Percentiles rank a stretch among this genome's conserved stretches.
Conservation (phyloP, 1,140 invertebrate genomes). For the Bradynema listronoti region DNA sequence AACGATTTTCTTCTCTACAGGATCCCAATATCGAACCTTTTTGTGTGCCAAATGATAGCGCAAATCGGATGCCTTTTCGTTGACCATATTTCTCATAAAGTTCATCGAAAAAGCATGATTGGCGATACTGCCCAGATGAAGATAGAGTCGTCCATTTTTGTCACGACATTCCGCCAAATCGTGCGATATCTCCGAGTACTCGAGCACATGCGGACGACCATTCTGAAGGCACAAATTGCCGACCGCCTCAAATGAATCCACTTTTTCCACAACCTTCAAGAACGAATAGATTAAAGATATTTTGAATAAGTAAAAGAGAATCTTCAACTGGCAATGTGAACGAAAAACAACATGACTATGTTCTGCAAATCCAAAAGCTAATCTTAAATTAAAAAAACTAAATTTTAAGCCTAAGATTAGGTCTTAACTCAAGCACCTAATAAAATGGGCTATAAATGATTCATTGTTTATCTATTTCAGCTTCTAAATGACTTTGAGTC, state of each 20-base stretch:
- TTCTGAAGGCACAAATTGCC: slow-evolving; percentile 69
- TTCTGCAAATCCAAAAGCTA: neutral
- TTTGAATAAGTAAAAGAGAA: neutral
- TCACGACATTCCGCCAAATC: slow-evolving; percentile 75
- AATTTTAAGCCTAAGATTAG: neutral
- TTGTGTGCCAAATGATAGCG: slow-evolving; percentile 92
- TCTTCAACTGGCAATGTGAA: neutral
- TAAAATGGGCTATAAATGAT: too few species aligned
- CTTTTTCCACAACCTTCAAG: slow-evolving; percentile 79
- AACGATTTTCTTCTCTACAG: slow-evolving; percentile 66
- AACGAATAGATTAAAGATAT: neutral
- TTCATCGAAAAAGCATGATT: slow-evolving; percentile 89
- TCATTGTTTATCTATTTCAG: too few species aligned
- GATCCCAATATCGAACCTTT: slow-evolving; percentile 82
- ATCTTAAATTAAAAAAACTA: neutral
- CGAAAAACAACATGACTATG: neutral
- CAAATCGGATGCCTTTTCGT: slow-evolving; percentile 62
- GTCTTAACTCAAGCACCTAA: neutral
- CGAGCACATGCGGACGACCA: slow-evolving; percentile 67
- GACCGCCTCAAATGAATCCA: slow-evolving; percentile 79
- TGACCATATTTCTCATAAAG: slow-evolving; percentile 68
- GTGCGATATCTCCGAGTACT: slow-evolving; percentile 89
- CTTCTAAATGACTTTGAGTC: too few species aligned
- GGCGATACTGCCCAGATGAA: slow-evolving; percentile 91
- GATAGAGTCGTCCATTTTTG: slow-evolving; percentile 69